Conservation (phyloP, 2,888 invertebrate genomes). For the Tachina grossa region DNA sequence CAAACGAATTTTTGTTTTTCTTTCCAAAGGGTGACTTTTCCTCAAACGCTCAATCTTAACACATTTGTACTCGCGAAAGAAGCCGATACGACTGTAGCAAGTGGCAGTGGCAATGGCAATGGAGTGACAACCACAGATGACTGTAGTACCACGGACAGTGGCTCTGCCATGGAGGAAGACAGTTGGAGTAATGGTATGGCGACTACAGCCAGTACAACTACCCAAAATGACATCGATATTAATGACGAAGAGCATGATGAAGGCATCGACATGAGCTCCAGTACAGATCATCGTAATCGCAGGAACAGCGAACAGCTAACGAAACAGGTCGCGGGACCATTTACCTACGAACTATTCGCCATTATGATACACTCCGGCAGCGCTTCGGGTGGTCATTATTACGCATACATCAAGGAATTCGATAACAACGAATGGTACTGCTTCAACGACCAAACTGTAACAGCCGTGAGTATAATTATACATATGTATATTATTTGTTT, state of each 20-base stretch:
- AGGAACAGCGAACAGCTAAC: conserved; percentile 73
- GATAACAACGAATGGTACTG: conserved; percentile 91
- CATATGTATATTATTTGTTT: background rate
- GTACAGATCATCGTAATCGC: conserved; percentile 78
- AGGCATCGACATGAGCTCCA: conserved; percentile 85
- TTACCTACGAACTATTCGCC: conserved; percentile 92
- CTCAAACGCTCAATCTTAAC: conserved; percentile 90
- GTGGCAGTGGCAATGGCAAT: conserved; percentile 30
- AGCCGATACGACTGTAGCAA: conserved; percentile 56
- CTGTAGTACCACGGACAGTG: conserved; percentile 87
- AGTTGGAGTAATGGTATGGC: conserved; percentile 84
- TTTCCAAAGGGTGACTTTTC: conserved; percentile 89
- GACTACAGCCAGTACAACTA: conserved; percentile 81
- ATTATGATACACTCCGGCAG: conserved; percentile 97
- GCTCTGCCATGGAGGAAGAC: conserved; percentile 87
- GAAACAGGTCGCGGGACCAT: conserved; percentile 85
- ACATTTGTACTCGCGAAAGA: conserved; percentile 85
- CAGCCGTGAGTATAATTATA: conserved; percentile 84
- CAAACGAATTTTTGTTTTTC: conserved; percentile 29
- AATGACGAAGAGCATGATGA: conserved; percentile 88
- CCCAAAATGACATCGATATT: conserved; percentile 81
- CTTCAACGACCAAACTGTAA: conserved; percentile 94
- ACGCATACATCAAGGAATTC: conserved; percentile 94
- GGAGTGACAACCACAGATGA: conserved; percentile 84
- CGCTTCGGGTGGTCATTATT: conserved; percentile 95